Base-by-base conservation (phyloP, 1,140 invertebrate species). In the Meteorus sp. region DNA sequence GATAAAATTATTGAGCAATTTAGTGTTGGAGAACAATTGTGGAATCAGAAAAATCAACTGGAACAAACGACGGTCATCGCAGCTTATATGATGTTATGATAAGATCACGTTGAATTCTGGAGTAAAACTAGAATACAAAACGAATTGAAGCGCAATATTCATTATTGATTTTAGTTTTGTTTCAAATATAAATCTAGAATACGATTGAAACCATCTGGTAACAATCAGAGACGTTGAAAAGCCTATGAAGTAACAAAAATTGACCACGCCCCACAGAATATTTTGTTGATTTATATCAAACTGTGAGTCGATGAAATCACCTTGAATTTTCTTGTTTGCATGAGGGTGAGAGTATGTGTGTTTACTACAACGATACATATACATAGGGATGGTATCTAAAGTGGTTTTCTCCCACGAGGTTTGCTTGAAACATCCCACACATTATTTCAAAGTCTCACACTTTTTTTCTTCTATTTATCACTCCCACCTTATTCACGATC, bases 381-480 rank as follows among this genome's bases (percentile, higher is more conserved):
- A n/a, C n/a, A n/a, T n/a, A n/a, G n/a, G n/a, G 19, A 47, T n/a
- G 44, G 25, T n/a, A 47, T 47, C 19, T 22, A 47, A 47, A 47
- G 44, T 47, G 19, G 17, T 47, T 47, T 47, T 47, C 13, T 25
- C 44, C 20, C 44, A 22, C 22, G 44, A n/a, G 44, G 19, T 47
- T 47, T n/a, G 44, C 19, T 22, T 22, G 17, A 13, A 27, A 47
- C 44, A 47, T n/a, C 22, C 20, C 44, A 47, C 22, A 47, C 22
- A 47, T 47, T 47, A 25, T 47, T 47, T 22, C 13, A 9, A 25
- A 2, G 19, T 23, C 19, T 20, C 20, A 4, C 22, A 7, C 4
- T 23, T 47, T 47, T 23, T 47, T 47, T 39, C 11, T 47, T 13
- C 9, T 33, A 33, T 44, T 20, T 44, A n/a, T n/a, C n/a, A n/a